These are phyloP conservation scores for Cynoglossus semilaevis DNA, from an alignment of 2,113 vertebrate genomes.

Conservation along the genomic window DNA sequence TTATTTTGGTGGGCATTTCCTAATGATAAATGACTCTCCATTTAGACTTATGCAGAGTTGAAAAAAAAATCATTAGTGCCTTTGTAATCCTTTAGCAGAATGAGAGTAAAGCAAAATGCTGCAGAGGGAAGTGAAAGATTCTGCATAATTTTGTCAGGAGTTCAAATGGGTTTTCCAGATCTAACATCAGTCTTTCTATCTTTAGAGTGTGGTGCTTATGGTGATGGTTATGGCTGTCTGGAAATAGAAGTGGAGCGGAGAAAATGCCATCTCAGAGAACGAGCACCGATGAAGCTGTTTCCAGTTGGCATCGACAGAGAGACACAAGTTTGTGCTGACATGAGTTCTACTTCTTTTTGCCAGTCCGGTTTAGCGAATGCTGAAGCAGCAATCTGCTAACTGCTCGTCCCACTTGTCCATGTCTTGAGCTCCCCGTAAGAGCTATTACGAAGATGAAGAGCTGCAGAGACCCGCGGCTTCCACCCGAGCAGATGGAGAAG, in stretches of 20 bases:
- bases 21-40: conserved; percentile 51
- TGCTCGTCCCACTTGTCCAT: conserved; percentile 27
- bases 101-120: conserved; percentile 35
- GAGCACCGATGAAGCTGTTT: conserved; percentile 10
- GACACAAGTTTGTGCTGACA: conserved; percentile 56
- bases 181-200: conserved; percentile 22
- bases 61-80: conserved; percentile 53
- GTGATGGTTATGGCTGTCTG: conserved; percentile 37
- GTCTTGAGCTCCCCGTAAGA: conserved; percentile 56
- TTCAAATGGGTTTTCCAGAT: conserved; percentile 36
- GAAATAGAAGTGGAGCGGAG: conserved; percentile 34
- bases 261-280: conserved; percentile 16
- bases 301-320: conserved; percentile 13
- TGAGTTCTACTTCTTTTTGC: conserved; percentile 32
- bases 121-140: conserved; percentile 23
- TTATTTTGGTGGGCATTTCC: conserved; percentile 53
- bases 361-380: conserved; percentile 45
- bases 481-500: conserved; percentile 46
- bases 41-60: conserved; percentile 38
- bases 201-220: conserved; percentile 26
- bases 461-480: conserved; percentile 21
- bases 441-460: conserved; percentile 56
- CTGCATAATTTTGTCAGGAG: conserved; percentile 24
- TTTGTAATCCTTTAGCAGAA: conserved; percentile 56
- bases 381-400: conserved; percentile 59